phyloP scores from a whole-genome alignment of 2,888 invertebrate genomes.

The Lutraria lutraria region DNA sequence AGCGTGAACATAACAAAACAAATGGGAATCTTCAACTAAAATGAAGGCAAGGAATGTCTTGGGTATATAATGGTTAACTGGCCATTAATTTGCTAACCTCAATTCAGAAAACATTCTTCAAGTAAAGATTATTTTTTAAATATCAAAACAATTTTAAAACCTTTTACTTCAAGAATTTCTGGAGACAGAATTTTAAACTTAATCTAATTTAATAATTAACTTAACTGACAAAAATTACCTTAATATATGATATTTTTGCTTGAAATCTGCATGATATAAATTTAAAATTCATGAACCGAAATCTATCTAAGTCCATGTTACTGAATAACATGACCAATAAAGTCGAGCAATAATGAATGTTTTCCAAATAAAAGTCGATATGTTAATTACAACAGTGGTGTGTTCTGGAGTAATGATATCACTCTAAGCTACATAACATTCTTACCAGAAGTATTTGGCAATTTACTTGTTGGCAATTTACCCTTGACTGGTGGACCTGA shows the following conservation, averaged over 20 bases:
- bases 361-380: background rate
- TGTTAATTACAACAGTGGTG: slow-evolving; percentile 22
- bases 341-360: background rate
- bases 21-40: background rate
- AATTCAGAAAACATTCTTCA: slow-evolving; percentile 5
- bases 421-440: slow-evolving; percentile 29
- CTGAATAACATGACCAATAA: background rate
- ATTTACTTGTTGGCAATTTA: slow-evolving; percentile 42
- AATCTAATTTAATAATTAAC: too few relatives aligned
- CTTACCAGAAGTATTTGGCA: slow-evolving; percentile 32
- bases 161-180: too few relatives aligned
- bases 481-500: slow-evolving; percentile 62
- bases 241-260: too few relatives aligned
- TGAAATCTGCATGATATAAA: too few relatives aligned
- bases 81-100: background rate
- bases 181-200: too few relatives aligned
- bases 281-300: too few relatives aligned
- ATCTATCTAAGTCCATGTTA: too few relatives aligned
- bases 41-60: background rate
- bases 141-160: too few relatives aligned
- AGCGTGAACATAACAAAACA: background rate
- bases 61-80: slow-evolving; percentile 15
- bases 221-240: too few relatives aligned
- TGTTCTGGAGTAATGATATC: slow-evolving; percentile 3
- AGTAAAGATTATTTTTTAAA: background rate